Evolutionary conservation across 2,113 vertebrate species (phyloP), one percentile per base, ranked within the genome.

Genomic region (Varanus komodoensis): DNA sequence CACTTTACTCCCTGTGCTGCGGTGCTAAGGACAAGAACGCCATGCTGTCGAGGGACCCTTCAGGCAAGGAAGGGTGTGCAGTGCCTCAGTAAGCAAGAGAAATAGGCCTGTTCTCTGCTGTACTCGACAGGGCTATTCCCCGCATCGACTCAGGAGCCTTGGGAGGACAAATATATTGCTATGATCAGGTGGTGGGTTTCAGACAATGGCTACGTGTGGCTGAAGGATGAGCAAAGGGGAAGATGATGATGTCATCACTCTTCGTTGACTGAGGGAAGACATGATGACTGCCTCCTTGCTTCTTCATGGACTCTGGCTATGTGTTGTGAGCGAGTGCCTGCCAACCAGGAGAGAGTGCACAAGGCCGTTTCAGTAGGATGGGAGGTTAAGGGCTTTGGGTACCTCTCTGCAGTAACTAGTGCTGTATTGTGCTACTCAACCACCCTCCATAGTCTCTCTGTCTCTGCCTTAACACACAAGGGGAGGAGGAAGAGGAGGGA

Each of bases 1-100:
- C 19, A 34, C 86, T 67, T 86, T 75, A 4, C 38, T 2, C 0
- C 0, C 8, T 14, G 1, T 1, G 6, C 23, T 29, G 8, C 0
- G 0, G 8, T 4, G 6, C 25, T 29, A 80, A 48, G 21, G 0
- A 9, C 44, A 8, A 64, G 1, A 34, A n/a, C 8, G 48, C 38
- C 3, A 17, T 9, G 57, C 9, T 44, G 32, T 69, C 27, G 82
- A 0, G 23, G 0, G 17, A 86, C 83, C 4, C 0, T 44, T 27
- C 3, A 1, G 2, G 74, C 44, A 12, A 0, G 0, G 15, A 1
- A 15, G 0, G 4, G 15, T 34, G 29, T 34, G 34, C 34, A 73
- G 11, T 71, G 50, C 2, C 11, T 32, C 11, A 67, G 87, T 14
- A 52, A 50, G 69, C n/a, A 29, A 27, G 19, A 32, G n/a, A n/a